Evolutionary conservation across 2,888 invertebrate species (phyloP).

Genomic region (Drosophila pseudotalamancana): DNA sequence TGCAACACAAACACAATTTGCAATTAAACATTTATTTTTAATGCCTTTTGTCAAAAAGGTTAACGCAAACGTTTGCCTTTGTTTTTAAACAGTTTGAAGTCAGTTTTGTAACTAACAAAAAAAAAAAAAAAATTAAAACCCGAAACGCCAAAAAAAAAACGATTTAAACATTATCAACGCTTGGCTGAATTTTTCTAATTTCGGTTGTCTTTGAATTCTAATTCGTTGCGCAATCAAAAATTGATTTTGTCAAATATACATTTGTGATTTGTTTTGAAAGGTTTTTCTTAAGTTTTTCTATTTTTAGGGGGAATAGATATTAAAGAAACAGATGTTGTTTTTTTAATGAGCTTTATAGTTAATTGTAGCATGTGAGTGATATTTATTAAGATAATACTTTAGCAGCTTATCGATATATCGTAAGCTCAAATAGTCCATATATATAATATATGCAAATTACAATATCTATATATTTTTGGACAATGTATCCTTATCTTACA

Average conservation of each 20-base stretch:
- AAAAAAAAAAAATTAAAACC: conserved; percentile 1
- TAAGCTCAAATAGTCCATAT: too few species aligned
- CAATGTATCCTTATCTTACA: too few species aligned
- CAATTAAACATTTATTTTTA: conserved; percentile 47
- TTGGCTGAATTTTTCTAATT: conserved; percentile 38
- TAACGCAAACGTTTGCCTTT: conserved; percentile 23
- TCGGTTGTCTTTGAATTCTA: conserved; percentile 21
- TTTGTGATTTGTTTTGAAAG: conserved; percentile 2
- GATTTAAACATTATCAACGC: conserved; percentile 57
- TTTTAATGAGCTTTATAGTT: too few species aligned
- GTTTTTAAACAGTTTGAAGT: conserved; percentile 18
- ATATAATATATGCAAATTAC: too few species aligned
- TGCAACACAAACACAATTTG: conserved; percentile 38
- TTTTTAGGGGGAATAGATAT: not conserved
- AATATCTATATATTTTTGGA: too few species aligned
- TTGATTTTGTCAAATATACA: conserved; percentile 61
- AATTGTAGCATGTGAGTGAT: too few species aligned
- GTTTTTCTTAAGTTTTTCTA: not conserved
- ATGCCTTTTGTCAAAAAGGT: conserved; percentile 41
- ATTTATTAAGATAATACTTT: too few species aligned
- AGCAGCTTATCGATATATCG: too few species aligned
- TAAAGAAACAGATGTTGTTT: not conserved
- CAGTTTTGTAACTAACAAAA: conserved; percentile 37
- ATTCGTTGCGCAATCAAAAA: conserved; percentile 30
- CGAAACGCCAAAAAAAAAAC: conserved; percentile 14